Evolutionary conservation across 2,888 invertebrate genomes (phyloP).

Genomic region (Thymelicus acteon): DNA sequence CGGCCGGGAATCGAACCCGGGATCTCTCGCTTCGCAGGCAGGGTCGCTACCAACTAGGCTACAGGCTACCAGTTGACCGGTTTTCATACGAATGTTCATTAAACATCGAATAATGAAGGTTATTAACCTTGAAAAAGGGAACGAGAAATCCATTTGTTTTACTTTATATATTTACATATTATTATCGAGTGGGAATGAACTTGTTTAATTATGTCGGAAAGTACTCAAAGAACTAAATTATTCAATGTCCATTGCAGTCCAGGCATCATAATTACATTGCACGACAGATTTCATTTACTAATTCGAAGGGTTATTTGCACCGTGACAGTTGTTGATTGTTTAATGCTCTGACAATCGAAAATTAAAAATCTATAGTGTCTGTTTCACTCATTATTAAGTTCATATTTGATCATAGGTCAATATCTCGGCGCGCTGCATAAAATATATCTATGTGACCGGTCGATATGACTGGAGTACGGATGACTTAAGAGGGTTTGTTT

Average conservation of each 20-base stretch:
- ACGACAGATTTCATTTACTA: not conserved
- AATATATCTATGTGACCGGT: constrained; percentile 29
- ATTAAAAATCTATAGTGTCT: not conserved
- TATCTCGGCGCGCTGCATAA: not conserved
- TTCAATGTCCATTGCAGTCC: constrained; percentile 4
- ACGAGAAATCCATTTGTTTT: constrained; percentile 34
- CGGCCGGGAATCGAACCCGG: no score
- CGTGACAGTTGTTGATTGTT: not conserved
- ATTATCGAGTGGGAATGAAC: constrained; percentile 32
- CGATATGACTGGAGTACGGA: constrained; percentile 2
- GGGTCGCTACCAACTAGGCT: no score
- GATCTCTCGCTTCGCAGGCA: no score
- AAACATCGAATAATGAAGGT: constrained; percentile 22
- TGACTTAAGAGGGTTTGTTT: constrained; percentile 57
- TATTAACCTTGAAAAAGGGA: constrained; percentile 32
- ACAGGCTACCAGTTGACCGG: constrained; percentile 18
- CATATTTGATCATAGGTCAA: not conserved
- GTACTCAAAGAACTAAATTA: constrained; percentile 9
- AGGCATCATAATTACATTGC: constrained; percentile 1
- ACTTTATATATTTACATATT: constrained; percentile 26
- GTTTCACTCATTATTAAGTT: not conserved
- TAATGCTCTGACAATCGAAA: not conserved
- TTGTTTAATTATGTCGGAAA: constrained; percentile 27
- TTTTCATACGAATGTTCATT: constrained; percentile 23
- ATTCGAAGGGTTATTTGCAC: not conserved